Base-by-base conservation (phyloP, 35 echinoderm and acorn worm genomes). In the Ptychodera flava region DNA sequence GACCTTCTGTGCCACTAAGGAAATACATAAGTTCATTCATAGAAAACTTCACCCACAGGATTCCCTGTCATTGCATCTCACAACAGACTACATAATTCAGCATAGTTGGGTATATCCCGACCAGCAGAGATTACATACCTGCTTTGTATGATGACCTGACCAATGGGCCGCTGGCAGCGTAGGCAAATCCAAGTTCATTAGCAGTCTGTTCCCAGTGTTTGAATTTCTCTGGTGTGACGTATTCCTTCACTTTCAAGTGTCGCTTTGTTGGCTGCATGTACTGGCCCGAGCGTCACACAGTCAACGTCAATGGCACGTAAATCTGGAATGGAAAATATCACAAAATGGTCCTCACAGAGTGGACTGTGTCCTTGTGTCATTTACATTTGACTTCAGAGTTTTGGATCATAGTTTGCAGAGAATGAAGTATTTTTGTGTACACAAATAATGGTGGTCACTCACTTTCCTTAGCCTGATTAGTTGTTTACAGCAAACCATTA, bases 221-320 rank as follows among this genome's bases (percentile, higher is more conserved):
- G 86, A 90, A 98, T 37, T 98, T 98, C 75, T 94, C 95, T 22
- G 95, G 95, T 16, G 95, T 98, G 15, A 98, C 95, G 77, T 98
- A 98, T 79, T 98, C 95, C 30, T 90, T 38, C 22, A 98, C 95
- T 82, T 94, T 92, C 0, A 98, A 85, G 82, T 98, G 92, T 85
- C 92, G 85, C 77, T 90, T 94, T 1, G 95, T 98, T 29, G 95
- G 95, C 82, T 98, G 95, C 95, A 98, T 98, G 85, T 98, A 98
- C 86, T 98, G 95, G 35, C 95, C n/a, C 95, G 28, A 98, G 83
- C 1, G 95, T 98, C 28, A 98, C 83, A 78, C 95, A 98, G 31
- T 93, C 93, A 10, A 98, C 95, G 36, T 90, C 90, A 31, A 89
- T 85, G 78, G 90, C 76, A 14, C 92, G 64, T 38, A 98, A 87